phyloP scores from a whole-genome alignment of 2,113 vertebrate species.

The Equus quagga region DNA sequence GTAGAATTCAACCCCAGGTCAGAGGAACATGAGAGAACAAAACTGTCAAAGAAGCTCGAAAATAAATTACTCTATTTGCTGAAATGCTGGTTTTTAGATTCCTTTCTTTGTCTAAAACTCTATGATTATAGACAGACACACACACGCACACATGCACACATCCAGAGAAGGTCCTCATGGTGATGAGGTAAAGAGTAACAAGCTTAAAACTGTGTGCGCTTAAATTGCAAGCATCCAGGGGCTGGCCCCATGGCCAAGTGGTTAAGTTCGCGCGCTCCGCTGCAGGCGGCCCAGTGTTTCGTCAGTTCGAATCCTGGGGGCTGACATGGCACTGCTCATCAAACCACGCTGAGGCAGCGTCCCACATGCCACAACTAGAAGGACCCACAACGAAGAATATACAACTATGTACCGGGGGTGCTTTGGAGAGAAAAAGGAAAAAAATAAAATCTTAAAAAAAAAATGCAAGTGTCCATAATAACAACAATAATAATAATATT shows the following conservation, averaged over 20 bases:
- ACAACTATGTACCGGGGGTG: too few relatives aligned
- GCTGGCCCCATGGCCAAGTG: too few relatives aligned
- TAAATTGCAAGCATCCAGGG: background rate
- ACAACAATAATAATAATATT: background rate
- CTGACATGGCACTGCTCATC: too few relatives aligned
- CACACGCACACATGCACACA: fast-evolving
- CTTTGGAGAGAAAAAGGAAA: too few relatives aligned
- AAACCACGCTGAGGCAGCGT: too few relatives aligned
- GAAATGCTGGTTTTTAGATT: background rate
- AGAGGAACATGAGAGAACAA: background rate
- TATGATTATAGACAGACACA: background rate
- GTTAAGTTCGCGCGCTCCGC: too few relatives aligned
- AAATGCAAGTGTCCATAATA: background rate
- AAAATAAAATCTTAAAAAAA: too few relatives aligned
- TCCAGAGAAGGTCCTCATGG: background rate
- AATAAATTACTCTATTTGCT: background rate
- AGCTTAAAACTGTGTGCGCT: background rate
- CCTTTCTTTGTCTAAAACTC: background rate
- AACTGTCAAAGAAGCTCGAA: background rate
- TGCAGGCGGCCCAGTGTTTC: too few relatives aligned
- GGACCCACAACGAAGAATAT: too few relatives aligned
- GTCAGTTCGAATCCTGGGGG: too few relatives aligned
- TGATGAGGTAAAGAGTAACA: background rate
- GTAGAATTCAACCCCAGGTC: background rate
- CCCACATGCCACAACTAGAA: too few relatives aligned